Conservation (phyloP, 2,888 invertebrate species). For the Gandaritis pyraliata region DNA sequence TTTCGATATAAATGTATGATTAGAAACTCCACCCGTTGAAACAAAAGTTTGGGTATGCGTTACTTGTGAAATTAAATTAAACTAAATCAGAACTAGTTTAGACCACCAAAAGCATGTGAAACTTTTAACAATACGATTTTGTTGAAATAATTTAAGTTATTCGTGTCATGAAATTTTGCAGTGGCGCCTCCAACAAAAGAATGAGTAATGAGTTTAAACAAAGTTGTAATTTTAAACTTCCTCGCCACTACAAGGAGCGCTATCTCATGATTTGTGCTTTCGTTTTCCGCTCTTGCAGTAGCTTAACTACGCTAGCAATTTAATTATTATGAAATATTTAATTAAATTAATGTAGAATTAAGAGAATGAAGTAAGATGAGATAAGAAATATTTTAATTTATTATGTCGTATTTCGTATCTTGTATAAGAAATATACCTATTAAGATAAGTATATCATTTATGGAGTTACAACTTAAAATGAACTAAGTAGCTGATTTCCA, state of each 20-base stretch:
- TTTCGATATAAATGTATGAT: no score
- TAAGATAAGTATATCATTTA: no score
- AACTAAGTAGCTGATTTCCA: no score
- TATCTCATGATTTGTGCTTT: slow-evolving; percentile 73
- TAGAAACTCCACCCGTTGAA: no score
- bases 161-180: slow-evolving; percentile 76
- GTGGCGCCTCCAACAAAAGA: slow-evolving; percentile 77
- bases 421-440: no score
- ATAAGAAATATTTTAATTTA: not conserved
- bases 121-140: slow-evolving; percentile 60
- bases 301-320: slow-evolving; percentile 10
- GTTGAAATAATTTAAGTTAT: slow-evolving; percentile 69
- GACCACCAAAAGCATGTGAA: slow-evolving; percentile 11
- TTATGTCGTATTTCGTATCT: no score
- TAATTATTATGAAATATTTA: slow-evolving; percentile 1
- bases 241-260: slow-evolving; percentile 66
- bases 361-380: not conserved
- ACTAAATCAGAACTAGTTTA: no score
- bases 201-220: slow-evolving; percentile 82
- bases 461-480: no score
- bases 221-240: slow-evolving; percentile 78
- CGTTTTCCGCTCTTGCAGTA: slow-evolving; percentile 49
- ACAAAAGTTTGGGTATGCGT: no score
- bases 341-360: not conserved
- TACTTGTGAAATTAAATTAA: no score